Conservation (phyloP, 1,140 invertebrate species). For the Scaptomyza montana region DNA sequence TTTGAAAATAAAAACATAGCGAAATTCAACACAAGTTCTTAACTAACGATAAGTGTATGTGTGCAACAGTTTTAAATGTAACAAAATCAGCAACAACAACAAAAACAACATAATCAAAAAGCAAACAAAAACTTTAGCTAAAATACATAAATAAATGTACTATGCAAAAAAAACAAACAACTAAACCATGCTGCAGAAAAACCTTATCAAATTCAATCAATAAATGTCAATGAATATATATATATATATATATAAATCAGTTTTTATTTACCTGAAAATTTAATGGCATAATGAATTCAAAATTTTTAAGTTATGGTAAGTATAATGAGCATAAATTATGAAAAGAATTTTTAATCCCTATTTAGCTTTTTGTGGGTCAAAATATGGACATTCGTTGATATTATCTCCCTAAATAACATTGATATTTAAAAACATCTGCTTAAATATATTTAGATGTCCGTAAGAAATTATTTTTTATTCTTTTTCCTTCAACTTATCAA, state of each 20-base stretch:
- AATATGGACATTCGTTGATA: too few relatives aligned
- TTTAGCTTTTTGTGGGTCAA: too few relatives aligned
- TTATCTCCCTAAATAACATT: too few relatives aligned
- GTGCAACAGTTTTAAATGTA: conserved; percentile 11
- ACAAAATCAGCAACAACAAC: neutral
- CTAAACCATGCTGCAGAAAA: conserved; percentile 56
- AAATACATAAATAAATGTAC: conserved; percentile 61
- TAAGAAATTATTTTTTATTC: too few relatives aligned
- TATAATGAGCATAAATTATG: neutral
- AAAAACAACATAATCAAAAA: conserved; percentile 47
- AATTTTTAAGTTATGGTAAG: neutral
- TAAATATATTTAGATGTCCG: too few relatives aligned
- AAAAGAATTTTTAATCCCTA: too few relatives aligned
- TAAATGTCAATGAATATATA: conserved; percentile 79
- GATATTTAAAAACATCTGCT: too few relatives aligned
- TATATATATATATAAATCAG: conserved; percentile 1
- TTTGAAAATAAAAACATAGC: conserved; percentile 28
- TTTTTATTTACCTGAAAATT: neutral
- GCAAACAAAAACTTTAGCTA: conserved; percentile 31
- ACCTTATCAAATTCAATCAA: conserved; percentile 82
- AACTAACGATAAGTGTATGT: conserved; percentile 51
- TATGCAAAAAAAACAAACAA: conserved; percentile 39
- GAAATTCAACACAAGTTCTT: conserved; percentile 30
- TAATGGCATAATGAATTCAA: neutral
- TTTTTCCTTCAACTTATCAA: too few relatives aligned